Evolutionary conservation across 1,140 invertebrate genomes (phyloP).

Genomic region (Drosophila micromelanica): DNA sequence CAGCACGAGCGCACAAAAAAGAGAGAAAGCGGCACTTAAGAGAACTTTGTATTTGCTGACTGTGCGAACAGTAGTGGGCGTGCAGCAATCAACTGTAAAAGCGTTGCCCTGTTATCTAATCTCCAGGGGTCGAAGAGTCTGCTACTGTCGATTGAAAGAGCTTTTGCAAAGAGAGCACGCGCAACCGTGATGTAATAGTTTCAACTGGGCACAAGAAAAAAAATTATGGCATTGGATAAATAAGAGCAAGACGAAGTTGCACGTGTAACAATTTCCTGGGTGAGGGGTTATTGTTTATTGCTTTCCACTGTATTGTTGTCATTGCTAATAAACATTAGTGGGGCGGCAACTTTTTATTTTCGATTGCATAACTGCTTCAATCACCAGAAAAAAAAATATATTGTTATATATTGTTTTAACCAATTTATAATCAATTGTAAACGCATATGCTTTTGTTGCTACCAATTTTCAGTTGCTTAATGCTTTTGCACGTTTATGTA

Average conservation of each 20-base stretch:
- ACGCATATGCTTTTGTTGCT: constrained; percentile 21
- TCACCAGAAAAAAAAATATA: constrained; percentile 49
- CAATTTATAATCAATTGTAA: constrained; percentile 28
- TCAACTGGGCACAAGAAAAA: not conserved
- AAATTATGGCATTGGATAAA: constrained; percentile 13
- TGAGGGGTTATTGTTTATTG: constrained; percentile 13
- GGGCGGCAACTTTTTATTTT: constrained; percentile 1
- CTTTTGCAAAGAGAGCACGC: constrained; percentile 58
- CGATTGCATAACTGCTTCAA: constrained; percentile 57
- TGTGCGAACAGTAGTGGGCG: constrained; percentile 2
- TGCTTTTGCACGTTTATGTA: constrained; percentile 36
- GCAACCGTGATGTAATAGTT: constrained; percentile 70
- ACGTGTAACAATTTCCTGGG: constrained; percentile 34
- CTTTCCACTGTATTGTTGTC: constrained; percentile 3
- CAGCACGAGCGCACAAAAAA: constrained; percentile 27
- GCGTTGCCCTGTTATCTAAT: constrained; percentile 51
- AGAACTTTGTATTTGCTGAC: constrained; percentile 9
- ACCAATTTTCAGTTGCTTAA: constrained; percentile 8
- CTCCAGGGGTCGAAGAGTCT: constrained; percentile 1
- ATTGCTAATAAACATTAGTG: not conserved
- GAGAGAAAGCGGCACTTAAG: constrained; percentile 15
- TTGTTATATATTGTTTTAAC: constrained; percentile 8
- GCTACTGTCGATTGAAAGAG: constrained; percentile 13
- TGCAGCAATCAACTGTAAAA: constrained; percentile 8
- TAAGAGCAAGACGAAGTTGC: constrained; percentile 18